Evolutionary conservation across 2,113 vertebrate species (phyloP).

Genomic region (Gambusia holbrooki): DNA sequence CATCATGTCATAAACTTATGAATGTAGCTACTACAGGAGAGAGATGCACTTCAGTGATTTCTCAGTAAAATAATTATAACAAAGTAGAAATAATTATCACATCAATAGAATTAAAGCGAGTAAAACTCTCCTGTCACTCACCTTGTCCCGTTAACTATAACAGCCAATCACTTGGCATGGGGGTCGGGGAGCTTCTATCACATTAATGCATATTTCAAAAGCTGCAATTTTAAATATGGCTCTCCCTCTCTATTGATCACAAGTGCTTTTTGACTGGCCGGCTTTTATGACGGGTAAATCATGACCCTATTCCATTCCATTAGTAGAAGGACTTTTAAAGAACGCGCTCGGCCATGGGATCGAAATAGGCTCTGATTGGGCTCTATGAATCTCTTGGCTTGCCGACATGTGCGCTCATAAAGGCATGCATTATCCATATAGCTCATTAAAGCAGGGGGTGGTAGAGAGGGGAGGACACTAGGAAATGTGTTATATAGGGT

Average conservation of each 20-base stretch:
- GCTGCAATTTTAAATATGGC: conserved; percentile 68
- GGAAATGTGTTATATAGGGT: conserved; percentile 26
- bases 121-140: conserved; percentile 6
- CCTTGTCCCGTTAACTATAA: conserved; percentile 16
- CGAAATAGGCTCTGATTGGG: conserved; percentile 62
- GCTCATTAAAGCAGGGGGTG: conserved; percentile 52
- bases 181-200: conserved; percentile 41
- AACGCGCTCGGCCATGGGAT: conserved; percentile 39
- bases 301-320: conserved; percentile 74
- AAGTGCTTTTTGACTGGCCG: conserved; percentile 65
- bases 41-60: not conserved
- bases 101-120: not conserved
- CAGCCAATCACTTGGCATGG: conserved; percentile 23
- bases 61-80: no score
- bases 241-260: conserved; percentile 71
- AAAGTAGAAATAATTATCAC: no score
- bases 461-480: not conserved
- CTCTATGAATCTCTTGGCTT: conserved; percentile 50
- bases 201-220: conserved; percentile 73
- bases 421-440: conserved; percentile 42
- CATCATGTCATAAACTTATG: not conserved
- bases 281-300: conserved; percentile 76
- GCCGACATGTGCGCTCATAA: conserved; percentile 60
- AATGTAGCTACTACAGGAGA: not conserved
- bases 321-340: conserved; percentile 72